Base-by-base conservation (phyloP, 1,140 invertebrate species). In the Drosophila santomea region DNA sequence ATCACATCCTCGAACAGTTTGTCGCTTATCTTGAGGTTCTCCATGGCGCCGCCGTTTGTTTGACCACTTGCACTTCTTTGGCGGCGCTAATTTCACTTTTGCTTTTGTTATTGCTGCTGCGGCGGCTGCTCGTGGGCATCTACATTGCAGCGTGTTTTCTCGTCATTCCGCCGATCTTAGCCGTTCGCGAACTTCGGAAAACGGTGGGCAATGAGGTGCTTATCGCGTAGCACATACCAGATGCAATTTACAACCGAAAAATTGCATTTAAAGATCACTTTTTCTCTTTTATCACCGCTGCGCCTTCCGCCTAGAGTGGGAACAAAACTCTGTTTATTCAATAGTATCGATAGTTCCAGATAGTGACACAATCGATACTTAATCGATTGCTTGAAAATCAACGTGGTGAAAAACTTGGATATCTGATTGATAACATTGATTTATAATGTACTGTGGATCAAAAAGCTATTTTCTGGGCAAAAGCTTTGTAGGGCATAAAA, bases 1-100 rank as follows among this genome's bases (percentile, higher is more conserved):
- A 84, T 81, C 59, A 91, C 80, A 80, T 90, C 74, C 61, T 90
- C 86, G 38, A 91, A 91, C 36, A 91, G 57, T 55, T 90, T 90
- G 32, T 90, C 86, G 58, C 86, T 90, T n/a, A 88, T 88, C 62
- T 84, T 88, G 20, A 89, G 67, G 78, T 80, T 90, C 67, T 90
- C 86, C 86, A 71, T 90, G 47, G 54, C 45, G 25, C 15, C 62
- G 25, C 60, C 60, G 11, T 23, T 32, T 10, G 17, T 35, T 54
- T 66, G 45, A 48, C 38, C 56, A 43, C 25, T 43, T 50, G 56
- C 60, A 54, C 59, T 79, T 74, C 59, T 73, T 44, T 44, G 20
- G 72, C 52, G 67, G 58, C 68, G 28, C 45, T 55, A 78, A 78
- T 81, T 85, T 85, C 82, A 86, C 81, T 85, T 80, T 85, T 85